A percentile compares a stretch with the other conserved stretches of the same genome.
phyloP scores from a whole-genome alignment of 2,888 invertebrate genomes.

The Drosophila subsilvestris region DNA sequence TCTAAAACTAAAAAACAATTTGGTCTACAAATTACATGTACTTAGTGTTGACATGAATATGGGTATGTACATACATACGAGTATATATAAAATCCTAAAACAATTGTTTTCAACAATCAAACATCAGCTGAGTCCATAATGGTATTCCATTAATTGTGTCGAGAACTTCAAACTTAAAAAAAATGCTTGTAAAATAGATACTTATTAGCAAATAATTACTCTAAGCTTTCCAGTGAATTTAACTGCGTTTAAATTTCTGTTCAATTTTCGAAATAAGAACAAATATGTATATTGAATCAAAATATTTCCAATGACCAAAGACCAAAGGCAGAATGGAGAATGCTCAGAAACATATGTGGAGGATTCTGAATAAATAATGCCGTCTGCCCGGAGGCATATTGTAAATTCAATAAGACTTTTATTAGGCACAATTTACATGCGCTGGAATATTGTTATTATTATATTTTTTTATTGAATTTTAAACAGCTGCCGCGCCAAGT shows the following conservation, averaged over 20 bases:
- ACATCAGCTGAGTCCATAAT: background rate
- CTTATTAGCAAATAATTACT: too few species aligned
- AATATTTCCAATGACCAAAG: background rate
- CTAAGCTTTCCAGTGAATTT: too few species aligned
- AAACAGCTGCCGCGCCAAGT: slow-evolving; percentile 71
- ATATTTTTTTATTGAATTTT: slow-evolving; percentile 73
- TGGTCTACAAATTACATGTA: too few species aligned
- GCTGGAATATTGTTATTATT: slow-evolving; percentile 41
- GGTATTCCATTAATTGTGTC: background rate
- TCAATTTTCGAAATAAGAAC: background rate
- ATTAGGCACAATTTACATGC: slow-evolving; percentile 74
- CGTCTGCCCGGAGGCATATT: slow-evolving; percentile 43
- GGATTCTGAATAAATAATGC: slow-evolving; percentile 46
- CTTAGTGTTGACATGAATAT: too few species aligned
- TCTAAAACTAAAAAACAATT: too few species aligned
- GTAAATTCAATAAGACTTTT: slow-evolving; percentile 61
- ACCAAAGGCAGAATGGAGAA: background rate
- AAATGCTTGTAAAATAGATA: too few species aligned
- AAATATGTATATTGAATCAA: background rate
- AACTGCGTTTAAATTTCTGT: background rate
- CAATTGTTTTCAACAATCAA: too few species aligned
- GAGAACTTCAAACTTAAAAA: too few species aligned
- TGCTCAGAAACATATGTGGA: slow-evolving; percentile 6
- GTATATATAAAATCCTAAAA: too few species aligned
- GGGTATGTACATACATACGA: too few species aligned